Evolutionary conservation across 2,113 vertebrate genomes (phyloP).

Genomic region (Dipodomys merriami): DNA sequence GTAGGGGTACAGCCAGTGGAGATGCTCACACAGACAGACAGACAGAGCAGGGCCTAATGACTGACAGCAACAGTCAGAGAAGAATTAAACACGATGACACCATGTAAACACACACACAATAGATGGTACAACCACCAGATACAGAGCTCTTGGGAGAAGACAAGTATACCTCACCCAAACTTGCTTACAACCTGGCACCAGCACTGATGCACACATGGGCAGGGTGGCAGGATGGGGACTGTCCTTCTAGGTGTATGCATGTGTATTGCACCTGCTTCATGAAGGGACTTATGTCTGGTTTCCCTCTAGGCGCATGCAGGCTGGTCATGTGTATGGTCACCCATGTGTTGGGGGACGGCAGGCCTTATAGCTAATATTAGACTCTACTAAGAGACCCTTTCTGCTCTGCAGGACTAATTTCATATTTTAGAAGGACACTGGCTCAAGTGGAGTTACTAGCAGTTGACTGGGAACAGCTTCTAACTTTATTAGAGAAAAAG

Average conservation of each 20-base stretch:
- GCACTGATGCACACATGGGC: not conserved
- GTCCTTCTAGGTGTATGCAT: not conserved
- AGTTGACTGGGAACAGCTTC: not conserved
- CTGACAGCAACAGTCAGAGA: not conserved
- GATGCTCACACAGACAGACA: not conserved
- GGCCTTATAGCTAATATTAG: not conserved
- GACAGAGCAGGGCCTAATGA: not conserved
- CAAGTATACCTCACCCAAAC: not conserved
- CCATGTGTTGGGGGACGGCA: not conserved
- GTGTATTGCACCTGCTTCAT: not conserved
- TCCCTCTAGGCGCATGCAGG: not conserved
- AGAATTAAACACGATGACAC: conserved; percentile 39
- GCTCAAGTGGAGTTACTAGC: not conserved
- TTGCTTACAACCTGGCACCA: not conserved
- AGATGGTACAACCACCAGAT: not conserved
- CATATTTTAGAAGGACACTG: conserved; percentile 18
- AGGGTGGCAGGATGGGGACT: not conserved
- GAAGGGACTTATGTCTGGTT: not conserved
- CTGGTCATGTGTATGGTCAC: not conserved
- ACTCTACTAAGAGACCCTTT: not conserved
- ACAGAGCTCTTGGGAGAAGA: not conserved
- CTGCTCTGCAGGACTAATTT: conserved; percentile 12
- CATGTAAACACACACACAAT: not conserved
- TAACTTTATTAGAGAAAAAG: conserved; percentile 10
- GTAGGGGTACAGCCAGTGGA: not conserved